Base-by-base conservation (phyloP, 2,113 vertebrate genomes). In the Apteryx mantelli region DNA sequence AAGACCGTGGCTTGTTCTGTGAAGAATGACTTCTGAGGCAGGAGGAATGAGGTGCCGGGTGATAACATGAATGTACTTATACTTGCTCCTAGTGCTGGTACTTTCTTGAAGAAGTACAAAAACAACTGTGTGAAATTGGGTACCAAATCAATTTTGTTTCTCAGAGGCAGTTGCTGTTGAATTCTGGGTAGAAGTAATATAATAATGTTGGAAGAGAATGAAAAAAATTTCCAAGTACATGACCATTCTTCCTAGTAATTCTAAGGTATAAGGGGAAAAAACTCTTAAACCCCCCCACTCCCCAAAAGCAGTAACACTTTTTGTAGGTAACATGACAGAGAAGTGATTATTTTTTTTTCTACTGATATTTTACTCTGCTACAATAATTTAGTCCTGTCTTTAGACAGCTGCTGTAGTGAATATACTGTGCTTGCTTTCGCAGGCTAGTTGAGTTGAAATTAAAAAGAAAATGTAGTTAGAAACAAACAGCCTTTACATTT, bases 1-100 rank as follows among this genome's bases (percentile, higher is more conserved):
- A 36, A 56, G 12, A 10, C 18, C 38, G 4, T 70, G 32, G 70
- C 26, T 53, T 64, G n/a, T 7, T 71, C 5, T 28, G 12, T 44
- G 11, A 42, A 24, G 55, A 81, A 25, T 55, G 60, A 44, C 30
- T 38, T 71, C 20, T 0, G 2, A 78, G 40, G 73, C 44, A 56
- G 21, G 30, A 16, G 48, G 56, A 34, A 42, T 4, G 1, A 5
- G 0, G 0, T 66, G 38, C 26, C 74, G 40, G 36, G 13, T 50
- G 24, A 32, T 26, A 30, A 38, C 53, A 48, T 11, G 55, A 6
- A 55, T 55, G 24, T 60, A 32, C 3, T 64, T 24, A 44, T 44
- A 34, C 55, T 63, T 53, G 25, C 12, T 90, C 19, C 26, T 74
- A 2, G 26, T 78, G 30, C 74, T 60, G 58, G 18, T 32, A 58